These are phyloP conservation scores for Seladonia tumulorum DNA, from an alignment of 2,888 invertebrate genomes.

Conservation along the genomic window DNA sequence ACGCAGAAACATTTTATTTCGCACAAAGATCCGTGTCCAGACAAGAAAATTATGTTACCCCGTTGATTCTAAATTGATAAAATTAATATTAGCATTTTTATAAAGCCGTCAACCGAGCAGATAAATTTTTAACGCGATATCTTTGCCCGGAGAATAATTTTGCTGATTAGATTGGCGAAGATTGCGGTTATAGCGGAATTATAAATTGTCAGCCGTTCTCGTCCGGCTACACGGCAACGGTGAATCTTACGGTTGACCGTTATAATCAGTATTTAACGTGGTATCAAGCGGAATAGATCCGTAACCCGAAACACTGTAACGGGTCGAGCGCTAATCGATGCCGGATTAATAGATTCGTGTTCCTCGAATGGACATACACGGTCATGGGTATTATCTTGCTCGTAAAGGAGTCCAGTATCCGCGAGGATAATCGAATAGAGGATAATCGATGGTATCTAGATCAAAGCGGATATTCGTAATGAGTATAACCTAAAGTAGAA, in stretches of 20 bases:
- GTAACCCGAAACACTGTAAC: conserved; percentile 51
- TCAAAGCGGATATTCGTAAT: conserved; percentile 31
- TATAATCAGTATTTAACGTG: conserved; percentile 37
- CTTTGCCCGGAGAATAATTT: not conserved
- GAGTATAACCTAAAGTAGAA: conserved; percentile 26
- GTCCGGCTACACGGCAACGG: not conserved
- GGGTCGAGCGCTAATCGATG: conserved; percentile 58
- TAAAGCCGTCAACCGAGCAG: not conserved
- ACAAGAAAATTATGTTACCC: not conserved
- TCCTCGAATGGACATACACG: conserved; percentile 59
- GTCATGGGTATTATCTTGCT: conserved; percentile 43
- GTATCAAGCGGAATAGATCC: conserved; percentile 38
- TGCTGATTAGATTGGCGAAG: not conserved
- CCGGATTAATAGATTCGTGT: conserved; percentile 66
- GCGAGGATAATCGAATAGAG: conserved; percentile 57
- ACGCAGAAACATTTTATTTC: not conserved
- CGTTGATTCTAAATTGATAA: not conserved
- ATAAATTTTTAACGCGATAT: not conserved
- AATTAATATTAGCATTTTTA: not conserved
- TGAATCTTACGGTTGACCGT: not conserved
- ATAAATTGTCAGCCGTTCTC: not conserved
- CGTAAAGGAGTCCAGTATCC: conserved; percentile 56
- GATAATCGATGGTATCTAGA: conserved; percentile 42
- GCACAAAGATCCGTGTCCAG: not conserved
- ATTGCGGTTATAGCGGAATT: not conserved